Conservation (phyloP, 1,140 invertebrate species). For the Papilio polyxenes region DNA sequence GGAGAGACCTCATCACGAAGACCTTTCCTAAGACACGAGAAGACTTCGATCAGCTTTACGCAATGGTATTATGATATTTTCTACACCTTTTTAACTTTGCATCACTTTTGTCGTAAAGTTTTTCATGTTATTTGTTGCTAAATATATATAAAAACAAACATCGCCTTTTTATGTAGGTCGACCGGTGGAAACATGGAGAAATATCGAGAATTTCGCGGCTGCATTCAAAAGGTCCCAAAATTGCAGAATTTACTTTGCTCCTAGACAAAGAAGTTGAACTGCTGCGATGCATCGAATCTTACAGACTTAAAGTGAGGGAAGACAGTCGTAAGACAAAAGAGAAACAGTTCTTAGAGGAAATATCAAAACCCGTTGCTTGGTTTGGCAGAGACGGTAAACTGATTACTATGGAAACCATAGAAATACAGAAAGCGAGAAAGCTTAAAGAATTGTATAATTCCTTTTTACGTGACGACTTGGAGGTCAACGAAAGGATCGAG, state of each 20-base stretch:
- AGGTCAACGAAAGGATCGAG: constrained; percentile 81
- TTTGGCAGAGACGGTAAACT: constrained; percentile 81
- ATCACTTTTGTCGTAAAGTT: neutral
- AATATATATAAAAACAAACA: neutral
- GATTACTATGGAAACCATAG: constrained; percentile 84
- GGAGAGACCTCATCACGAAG: constrained; percentile 81
- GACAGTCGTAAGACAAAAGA: constrained; percentile 80
- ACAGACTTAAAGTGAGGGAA: constrained; percentile 81
- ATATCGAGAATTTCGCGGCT: constrained; percentile 81
- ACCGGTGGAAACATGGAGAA: constrained; percentile 84
- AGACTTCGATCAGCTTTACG: constrained; percentile 85
- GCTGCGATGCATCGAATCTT: constrained; percentile 82
- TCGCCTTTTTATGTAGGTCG: constrained; percentile 70
- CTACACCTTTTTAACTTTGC: neutral
- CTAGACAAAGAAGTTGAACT: constrained; percentile 85
- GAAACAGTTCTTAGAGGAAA: constrained; percentile 82
- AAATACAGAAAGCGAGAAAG: constrained; percentile 84
- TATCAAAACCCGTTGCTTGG: constrained; percentile 84
- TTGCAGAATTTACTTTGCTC: constrained; percentile 82
- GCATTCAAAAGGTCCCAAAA: constrained; percentile 82
- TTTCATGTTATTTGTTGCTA: too few species aligned
- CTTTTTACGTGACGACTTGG: constrained; percentile 77
- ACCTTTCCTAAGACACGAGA: constrained; percentile 82
- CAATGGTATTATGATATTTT: constrained; percentile 65
- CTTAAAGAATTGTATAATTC: constrained; percentile 82